A percentile compares a stretch with the other conserved stretches of the same genome.
These are phyloP conservation scores for Caenorhabditis sinica DNA, from an alignment of 2,888 invertebrate genomes.

Conservation along the genomic window DNA sequence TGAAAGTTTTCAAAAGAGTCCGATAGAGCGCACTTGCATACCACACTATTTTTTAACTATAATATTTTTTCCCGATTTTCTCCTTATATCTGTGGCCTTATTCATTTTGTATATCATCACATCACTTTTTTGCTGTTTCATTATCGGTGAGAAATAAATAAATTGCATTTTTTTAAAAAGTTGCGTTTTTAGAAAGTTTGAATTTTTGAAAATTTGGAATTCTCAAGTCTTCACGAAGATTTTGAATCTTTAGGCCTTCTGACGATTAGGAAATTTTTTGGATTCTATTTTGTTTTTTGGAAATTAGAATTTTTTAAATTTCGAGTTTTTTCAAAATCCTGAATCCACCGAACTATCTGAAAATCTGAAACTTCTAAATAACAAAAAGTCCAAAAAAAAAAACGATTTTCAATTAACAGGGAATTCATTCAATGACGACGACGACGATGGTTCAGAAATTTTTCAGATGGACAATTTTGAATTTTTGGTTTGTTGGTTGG, in stretches of 20 bases:
- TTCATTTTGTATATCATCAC: neutral
- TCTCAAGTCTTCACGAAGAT: no score
- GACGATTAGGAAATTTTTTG: no score
- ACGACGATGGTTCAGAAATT: neutral
- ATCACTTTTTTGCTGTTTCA: neutral
- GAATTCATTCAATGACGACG: neutral
- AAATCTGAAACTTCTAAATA: neutral
- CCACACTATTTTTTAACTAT: no score
- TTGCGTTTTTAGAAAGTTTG: no score
- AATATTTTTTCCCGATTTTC: neutral
- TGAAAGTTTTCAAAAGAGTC: no score
- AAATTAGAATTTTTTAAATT: no score
- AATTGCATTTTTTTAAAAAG: neutral
- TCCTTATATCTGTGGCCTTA: neutral
- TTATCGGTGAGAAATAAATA: neutral
- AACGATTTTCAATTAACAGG: neutral
- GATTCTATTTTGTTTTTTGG: no score
- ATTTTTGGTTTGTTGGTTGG: neutral
- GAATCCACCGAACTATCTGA: no score
- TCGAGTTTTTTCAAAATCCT: no score
- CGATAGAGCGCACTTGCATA: slow-evolving; percentile 2
- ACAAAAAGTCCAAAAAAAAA: no score
- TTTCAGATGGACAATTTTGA: neutral
- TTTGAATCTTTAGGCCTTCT: no score
- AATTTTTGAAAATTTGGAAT: no score